Conservation (phyloP, 2,113 vertebrate genomes). For the Corynorhinus townsendii region DNA sequence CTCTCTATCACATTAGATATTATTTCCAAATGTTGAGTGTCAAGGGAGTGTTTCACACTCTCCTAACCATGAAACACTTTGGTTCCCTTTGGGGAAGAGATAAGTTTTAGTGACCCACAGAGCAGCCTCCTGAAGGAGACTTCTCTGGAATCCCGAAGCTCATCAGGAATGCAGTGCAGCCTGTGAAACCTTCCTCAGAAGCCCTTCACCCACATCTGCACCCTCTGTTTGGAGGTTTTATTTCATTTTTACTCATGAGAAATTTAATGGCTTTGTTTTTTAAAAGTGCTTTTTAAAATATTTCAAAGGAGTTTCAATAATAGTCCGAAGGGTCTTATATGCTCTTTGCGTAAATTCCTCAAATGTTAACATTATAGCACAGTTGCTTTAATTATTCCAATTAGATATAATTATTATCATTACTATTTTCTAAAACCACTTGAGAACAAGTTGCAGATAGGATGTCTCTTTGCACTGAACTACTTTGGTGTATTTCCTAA, state of each 20-base stretch:
- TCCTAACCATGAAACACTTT: slow-evolving; percentile 24
- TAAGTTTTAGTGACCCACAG: slow-evolving; percentile 18
- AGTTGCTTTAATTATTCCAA: background rate
- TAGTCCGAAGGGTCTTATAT: background rate
- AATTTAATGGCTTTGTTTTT: background rate
- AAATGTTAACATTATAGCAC: background rate
- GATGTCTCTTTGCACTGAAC: background rate
- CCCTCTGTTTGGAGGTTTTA: background rate
- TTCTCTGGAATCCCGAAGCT: slow-evolving; percentile 49
- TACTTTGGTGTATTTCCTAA: background rate
- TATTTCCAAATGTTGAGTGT: slow-evolving; percentile 66
- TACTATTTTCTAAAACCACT: slow-evolving; percentile 9
- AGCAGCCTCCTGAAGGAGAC: slow-evolving; percentile 1
- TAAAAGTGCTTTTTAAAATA: background rate
- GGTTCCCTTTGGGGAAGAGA: slow-evolving; percentile 22
- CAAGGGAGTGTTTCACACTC: slow-evolving; percentile 43
- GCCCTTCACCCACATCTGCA: background rate
- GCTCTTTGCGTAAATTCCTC: background rate
- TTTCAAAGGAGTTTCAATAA: background rate
- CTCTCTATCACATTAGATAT: slow-evolving; percentile 52
- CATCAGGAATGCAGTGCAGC: background rate
- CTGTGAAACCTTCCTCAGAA: background rate
- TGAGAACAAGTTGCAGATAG: background rate
- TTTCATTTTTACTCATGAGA: background rate
- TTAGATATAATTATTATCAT: background rate